These are phyloP conservation scores for Atherinomorus stipes DNA, from an alignment of 2,113 vertebrate genomes.

Conservation along the genomic window DNA sequence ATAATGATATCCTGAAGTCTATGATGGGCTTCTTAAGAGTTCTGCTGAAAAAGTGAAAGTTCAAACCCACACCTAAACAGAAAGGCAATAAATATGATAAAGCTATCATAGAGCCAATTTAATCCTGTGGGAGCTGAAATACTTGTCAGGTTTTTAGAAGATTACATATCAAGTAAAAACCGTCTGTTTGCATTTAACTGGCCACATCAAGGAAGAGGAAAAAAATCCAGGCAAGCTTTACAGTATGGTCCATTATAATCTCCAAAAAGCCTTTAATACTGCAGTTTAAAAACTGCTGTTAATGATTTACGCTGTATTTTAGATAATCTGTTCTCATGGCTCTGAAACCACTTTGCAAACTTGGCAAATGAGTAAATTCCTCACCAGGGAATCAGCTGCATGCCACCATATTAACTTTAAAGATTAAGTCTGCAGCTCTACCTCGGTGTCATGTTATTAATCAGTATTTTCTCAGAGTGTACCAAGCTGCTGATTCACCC, in stretches of 20 bases:
- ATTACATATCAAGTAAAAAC: neutral
- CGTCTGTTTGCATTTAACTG: neutral
- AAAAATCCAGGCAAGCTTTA: neutral
- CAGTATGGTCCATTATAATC: neutral
- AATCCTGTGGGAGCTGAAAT: neutral
- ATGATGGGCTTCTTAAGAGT: neutral
- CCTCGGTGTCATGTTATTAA: neutral
- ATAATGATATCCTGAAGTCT: neutral
- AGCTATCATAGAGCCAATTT: neutral
- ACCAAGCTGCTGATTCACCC: neutral
- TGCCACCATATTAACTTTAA: neutral
- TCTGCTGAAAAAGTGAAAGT: neutral
- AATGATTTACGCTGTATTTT: conserved; percentile 6
- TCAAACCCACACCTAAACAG: neutral
- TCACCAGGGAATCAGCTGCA: neutral
- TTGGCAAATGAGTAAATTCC: neutral
- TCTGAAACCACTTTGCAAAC: neutral
- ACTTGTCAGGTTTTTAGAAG: neutral
- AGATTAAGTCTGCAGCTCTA: neutral
- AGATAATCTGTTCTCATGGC: neutral
- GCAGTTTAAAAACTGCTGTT: neutral
- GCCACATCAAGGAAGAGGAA: neutral
- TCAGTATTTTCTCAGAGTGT: too few species aligned
- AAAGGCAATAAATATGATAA: neutral
- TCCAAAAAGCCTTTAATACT: conserved; percentile 7